Evolutionary conservation across 1,140 invertebrate genomes (phyloP).

Genomic region (Parapsyche elsis): DNA sequence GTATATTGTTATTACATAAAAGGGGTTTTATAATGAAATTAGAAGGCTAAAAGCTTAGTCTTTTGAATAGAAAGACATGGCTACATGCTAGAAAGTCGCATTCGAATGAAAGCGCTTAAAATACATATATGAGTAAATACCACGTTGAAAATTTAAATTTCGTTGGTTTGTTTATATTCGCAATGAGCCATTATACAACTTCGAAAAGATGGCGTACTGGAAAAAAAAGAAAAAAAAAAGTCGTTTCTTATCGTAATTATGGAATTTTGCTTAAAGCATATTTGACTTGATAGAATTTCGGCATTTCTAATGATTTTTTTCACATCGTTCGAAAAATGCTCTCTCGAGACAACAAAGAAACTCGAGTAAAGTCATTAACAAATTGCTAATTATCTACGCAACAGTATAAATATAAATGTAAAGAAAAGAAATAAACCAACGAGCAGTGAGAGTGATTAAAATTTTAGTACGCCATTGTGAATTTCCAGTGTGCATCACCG

Average conservation of each 20-base stretch:
- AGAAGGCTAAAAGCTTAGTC: too few species aligned
- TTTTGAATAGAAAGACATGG: too few species aligned
- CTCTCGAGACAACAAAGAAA: neutral
- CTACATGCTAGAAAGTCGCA: too few species aligned
- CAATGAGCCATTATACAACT: slow-evolving; percentile 4
- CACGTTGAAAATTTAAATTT: neutral
- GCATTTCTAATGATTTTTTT: neutral
- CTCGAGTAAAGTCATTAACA: neutral
- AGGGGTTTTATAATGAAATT: too few species aligned
- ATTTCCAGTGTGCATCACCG: neutral
- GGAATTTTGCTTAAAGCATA: neutral
- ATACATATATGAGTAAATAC: neutral
- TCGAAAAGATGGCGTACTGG: too few species aligned
- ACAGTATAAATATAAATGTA: neutral
- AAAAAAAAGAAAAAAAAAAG: neutral
- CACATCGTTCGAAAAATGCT: neutral
- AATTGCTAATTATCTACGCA: neutral
- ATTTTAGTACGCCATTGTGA: slow-evolving; percentile 10
- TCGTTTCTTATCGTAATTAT: neutral
- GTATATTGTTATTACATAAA: too few species aligned
- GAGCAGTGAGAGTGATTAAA: neutral
- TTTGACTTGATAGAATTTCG: neutral
- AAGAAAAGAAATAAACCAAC: neutral
- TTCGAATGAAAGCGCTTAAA: neutral
- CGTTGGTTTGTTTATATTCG: neutral